Evolutionary conservation across 2,888 invertebrate genomes (phyloP).

Genomic region (Hemicrepidius hirtus): DNA sequence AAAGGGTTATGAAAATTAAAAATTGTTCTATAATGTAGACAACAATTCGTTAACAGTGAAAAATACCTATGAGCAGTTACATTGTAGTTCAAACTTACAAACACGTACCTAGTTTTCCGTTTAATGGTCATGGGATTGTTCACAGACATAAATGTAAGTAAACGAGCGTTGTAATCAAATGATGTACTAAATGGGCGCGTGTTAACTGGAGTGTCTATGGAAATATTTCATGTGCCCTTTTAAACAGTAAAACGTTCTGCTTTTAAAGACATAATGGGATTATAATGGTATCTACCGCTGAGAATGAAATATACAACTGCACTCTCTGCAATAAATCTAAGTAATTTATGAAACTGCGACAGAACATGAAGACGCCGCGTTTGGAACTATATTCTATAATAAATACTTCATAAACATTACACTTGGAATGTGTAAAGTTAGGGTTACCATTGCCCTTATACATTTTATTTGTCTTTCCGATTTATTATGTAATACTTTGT

Average conservation of each 20-base stretch:
- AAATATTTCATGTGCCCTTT: slow-evolving; percentile 11
- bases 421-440: no score
- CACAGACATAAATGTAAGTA: background rate
- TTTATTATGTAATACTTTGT: no score
- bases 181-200: background rate
- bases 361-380: slow-evolving; percentile 14
- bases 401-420: no score
- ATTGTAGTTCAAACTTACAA: background rate
- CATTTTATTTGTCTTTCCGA: no score
- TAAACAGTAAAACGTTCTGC: slow-evolving; percentile 20
- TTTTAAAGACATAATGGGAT: slow-evolving; percentile 24
- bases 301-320: slow-evolving; percentile 27
- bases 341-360: slow-evolving; percentile 34
- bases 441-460: no score
- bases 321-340: slow-evolving; percentile 25
- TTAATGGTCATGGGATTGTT: background rate
- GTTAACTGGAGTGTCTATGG: slow-evolving; percentile 1
- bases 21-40: no score
- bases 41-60: no score
- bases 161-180: no score
- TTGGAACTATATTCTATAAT: slow-evolving; percentile 6
- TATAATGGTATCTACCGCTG: slow-evolving; percentile 30
- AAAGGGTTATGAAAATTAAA: no score
- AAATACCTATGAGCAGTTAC: no score
- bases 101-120: background rate